Base-by-base conservation (phyloP, 2,888 invertebrate genomes). In the Oeneis ivallda region DNA sequence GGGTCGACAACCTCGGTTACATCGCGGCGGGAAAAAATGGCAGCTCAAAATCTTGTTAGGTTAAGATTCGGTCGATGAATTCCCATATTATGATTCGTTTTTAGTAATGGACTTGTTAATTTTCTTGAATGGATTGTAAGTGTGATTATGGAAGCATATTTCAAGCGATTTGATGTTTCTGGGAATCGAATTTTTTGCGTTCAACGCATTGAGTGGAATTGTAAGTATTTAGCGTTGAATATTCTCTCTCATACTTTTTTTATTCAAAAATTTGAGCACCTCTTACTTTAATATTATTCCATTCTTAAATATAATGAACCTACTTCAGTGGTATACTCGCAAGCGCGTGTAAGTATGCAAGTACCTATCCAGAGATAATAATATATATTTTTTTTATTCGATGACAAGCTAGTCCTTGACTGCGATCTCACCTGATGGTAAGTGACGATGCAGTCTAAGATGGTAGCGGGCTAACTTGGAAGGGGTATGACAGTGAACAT, bases 1-100 rank as follows among this genome's bases (percentile, higher is more conserved):
- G 71, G 82, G 76, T 69, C 81, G 70, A 68, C 69, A 80, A 80
- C 75, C 82, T 67, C 74, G 79, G 77, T 86, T 84, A 85, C 85
- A 84, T 87, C 85, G 87, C 79, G 80, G 77, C 79, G 77, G 77
- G 77, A 82, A 85, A 87, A 86, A 83, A 75, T 75, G 68, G 58
- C 56, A 52, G 54, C 54, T 47, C 64, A 66, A 66, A 56, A 53
- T 66, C 60, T 60, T 60, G 57, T 66, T 64, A 58, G 62, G 56
- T 64, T 64, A 61, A 64, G 69, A 68, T 65, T 66, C 68, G 62
- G 65, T 70, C 65, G 65, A 59, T 58, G 63, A 39, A 68, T 69
- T 68, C 68, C 64, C 50, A 64, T 68, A 57, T 68, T 52, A 64
- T 39, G 43, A 57, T 67, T 57, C 60, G 64, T 64, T 59, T 59